Conservation (phyloP, 2,113 vertebrate genomes). For the Sylvietta virens region DNA sequence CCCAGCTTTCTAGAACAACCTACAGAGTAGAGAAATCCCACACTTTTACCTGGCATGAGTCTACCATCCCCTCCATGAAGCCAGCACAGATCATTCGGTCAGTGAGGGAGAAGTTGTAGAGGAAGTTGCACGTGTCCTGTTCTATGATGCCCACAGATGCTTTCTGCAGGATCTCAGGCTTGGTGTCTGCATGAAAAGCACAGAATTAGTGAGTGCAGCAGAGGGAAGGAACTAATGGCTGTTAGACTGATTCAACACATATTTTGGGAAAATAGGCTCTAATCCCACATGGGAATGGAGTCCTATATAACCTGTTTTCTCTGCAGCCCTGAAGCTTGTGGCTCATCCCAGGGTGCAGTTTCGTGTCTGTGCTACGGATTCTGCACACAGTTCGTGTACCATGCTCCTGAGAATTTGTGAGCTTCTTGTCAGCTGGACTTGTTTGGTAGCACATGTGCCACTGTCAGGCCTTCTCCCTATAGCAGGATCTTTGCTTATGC, state of each 20-base stretch:
- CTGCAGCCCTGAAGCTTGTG: background rate
- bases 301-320: background rate
- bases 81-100: slow-evolving; percentile 91
- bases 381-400: background rate
- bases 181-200: slow-evolving; percentile 47
- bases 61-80: slow-evolving; percentile 87
- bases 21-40: background rate
- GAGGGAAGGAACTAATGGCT: background rate
- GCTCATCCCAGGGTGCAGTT: background rate
- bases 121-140: slow-evolving; percentile 78
- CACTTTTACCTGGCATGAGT: slow-evolving; percentile 88
- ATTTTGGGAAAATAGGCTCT: background rate
- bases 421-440: background rate
- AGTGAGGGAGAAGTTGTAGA: slow-evolving; percentile 85
- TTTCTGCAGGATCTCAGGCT: slow-evolving; percentile 78
- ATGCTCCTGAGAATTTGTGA: background rate
- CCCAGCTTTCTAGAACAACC: background rate
- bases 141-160: slow-evolving; percentile 81
- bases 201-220: background rate
- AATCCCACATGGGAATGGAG: background rate
- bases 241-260: background rate
- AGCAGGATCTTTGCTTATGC: background rate
- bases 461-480: background rate
- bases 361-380: background rate
- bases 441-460: background rate